A percentile compares a stretch with the other conserved stretches of the same genome.
Conservation (phyloP, 2,797 vertebrate species). For the Allobates femoralis region DNA sequence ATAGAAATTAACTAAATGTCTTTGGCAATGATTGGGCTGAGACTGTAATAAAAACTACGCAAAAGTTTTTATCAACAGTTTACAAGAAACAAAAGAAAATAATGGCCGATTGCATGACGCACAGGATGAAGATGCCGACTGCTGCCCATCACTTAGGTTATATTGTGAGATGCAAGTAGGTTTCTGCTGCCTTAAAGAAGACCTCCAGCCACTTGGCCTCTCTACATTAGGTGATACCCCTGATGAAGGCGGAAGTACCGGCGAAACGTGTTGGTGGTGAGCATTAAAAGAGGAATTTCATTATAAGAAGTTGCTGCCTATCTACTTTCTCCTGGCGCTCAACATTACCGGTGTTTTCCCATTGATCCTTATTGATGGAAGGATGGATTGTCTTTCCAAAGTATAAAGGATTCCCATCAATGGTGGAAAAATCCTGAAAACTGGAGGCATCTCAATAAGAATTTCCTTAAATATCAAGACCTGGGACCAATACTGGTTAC, state of each 20-base stretch:
- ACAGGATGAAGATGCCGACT: constrained; percentile 64
- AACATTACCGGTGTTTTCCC: no score
- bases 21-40: not conserved
- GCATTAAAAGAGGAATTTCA: no score
- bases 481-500: not conserved
- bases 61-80: constrained; percentile 12
- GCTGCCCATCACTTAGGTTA: not conserved
- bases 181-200: constrained; percentile 22
- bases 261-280: no score
- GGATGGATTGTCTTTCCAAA: no score
- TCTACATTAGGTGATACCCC: no score
- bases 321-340: no score
- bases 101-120: constrained; percentile 69
- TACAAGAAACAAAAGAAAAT: constrained; percentile 62
- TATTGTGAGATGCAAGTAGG: not conserved
- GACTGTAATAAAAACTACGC: constrained; percentile 15
- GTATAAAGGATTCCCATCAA: not conserved
- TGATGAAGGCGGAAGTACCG: no score
- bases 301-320: no score
- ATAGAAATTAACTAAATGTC: not conserved
- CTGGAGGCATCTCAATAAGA: not conserved
- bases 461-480: not conserved
- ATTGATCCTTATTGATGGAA: no score
- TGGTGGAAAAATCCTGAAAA: not conserved
- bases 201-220: not conserved